Base-by-base conservation (phyloP, 2,888 invertebrate genomes). In the Drosophila mercatorum region DNA sequence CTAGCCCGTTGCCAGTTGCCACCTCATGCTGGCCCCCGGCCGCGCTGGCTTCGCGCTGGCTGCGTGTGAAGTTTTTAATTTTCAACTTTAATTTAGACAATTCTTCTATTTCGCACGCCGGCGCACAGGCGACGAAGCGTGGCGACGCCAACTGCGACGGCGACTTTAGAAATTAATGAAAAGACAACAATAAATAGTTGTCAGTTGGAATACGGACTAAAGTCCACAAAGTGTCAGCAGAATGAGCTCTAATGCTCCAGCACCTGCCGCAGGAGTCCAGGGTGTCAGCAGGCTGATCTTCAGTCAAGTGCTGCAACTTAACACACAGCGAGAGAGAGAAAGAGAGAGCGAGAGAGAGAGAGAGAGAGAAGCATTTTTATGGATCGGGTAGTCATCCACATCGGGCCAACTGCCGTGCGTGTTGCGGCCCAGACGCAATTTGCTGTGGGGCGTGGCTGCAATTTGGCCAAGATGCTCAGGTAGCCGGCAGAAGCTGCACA, bases 61-160 rank as follows among this genome's bases (percentile, higher is more conserved):
- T 84, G 89, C 84, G 84, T 84, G 84, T 84, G 84, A 84, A 84
- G 84, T 84, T 84, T 84, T 84, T 84, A 84, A 84, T 84, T 83
- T 88, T 78, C 84, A 81, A 87, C 89, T 79, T 83, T 88, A 88
- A 88, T 86, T 88, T 83, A 74, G 81, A 88, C 84, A 88, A 86
- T 88, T 88, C 89, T 72, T 78, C 74, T 63, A 70, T 82, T 75
- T 80, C 86, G 62, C 70, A 72, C 81, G 80, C 72, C 62, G 75
- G 61, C 74, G 62, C 75, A 65, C 65, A 75, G 68, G 89, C 81
- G 89, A 69, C 85, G 84, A 80, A 84, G 84, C 89, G 81, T 84
- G 75, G 68, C 84, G 69, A 76, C 69, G 34, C 17, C 36, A 8
- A 22, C 53, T 14, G 0, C 26, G 10, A 52, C 31, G 12, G 4